Evolutionary conservation across 2,797 vertebrate species (phyloP), one percentile per base, ranked within the genome.

Genomic region (Enteromius fasciolatus): DNA sequence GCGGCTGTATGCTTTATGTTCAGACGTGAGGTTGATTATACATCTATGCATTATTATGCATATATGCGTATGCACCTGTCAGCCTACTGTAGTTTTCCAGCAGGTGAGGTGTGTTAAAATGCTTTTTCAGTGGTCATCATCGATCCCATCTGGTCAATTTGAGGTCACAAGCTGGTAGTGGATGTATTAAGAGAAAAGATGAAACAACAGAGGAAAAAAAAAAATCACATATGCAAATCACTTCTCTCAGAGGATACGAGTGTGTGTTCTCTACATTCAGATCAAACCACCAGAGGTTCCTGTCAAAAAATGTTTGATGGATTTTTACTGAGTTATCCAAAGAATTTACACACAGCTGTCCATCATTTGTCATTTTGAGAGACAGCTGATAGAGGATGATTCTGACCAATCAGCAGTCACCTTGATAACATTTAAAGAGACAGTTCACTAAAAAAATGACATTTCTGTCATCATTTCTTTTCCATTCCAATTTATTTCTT

Each of bases 21-120:
- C 41, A 10, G 17, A 72, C 18, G 15, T 63, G 57, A 61, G 10
- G 31, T 59, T 63, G 67, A 61, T 61, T 59, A 57, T 48, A 39
- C n/a, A 68, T 48, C 14, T 36, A 48, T 72, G 76, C 4, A 8
- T 54, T 33, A 39, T 57, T 76, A 57, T 81, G 78, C 23, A 59
- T 69, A 50, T 81, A 48, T 81, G 54, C 67, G 15, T 46, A 41
- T 68, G 76, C 57, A 44, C 25, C 41, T 77, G 25, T 72, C 44
- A 44, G 73, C 69, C 44, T 82, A 63, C 69, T 36, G 64, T 20
- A 39, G 36, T 63, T 74, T 59, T 67, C 50, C 76, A 78, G 67
- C 69, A 46, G 46, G 41, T 28, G 25, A 76, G 52, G 63, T 76
- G 74, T 70, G 74, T 81, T 72, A 69, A 76, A 80, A 80, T 68